Base-by-base conservation (phyloP, 2,797 vertebrate species). In the Parambassis ranga region DNA sequence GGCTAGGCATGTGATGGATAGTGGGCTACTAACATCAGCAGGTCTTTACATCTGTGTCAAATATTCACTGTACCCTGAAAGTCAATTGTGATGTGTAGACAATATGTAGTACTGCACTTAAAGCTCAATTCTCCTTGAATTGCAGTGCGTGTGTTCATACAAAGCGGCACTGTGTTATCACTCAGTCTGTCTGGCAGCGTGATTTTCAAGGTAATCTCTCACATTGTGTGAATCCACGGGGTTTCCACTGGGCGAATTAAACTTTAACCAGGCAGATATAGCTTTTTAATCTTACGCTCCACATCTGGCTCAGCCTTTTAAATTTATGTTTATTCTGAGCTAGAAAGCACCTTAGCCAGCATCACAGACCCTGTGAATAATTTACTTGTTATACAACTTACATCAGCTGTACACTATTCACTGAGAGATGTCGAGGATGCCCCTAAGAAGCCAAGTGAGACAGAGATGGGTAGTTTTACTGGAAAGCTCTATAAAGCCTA, bases 301-400 rank as follows among this genome's bases (percentile, higher is more conserved):
- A 14, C 79, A 82, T 84, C 77, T 82, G 47, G 82, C 60, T 11
- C 18, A 1, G 49, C 42, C 42, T 65, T 85, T 71, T 67, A 61
- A 76, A 76, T 86, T 66, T 74, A 63, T 65, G 81, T 88, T 83
- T 84, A 85, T 87, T 89, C 75, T 77, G 43, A 63, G 75, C 69
- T 82, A 77, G 72, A 83, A 62, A 87, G 84, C 66, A 35, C 73
- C 60, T 71, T 60, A 77, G 77, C 79, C 51, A 39, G 68, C 75
- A 71, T 67, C 10, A 18, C 66, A 65, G 71, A 73, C 44, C 23
- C 47, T 44, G 62, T 92, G 75, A 91, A 92, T 93, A 88, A 93
- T 92, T 93, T 76, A 91, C 58, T 53, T 49, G 67, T 78, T 85
- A 71, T 81, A 80, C 75, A 87, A 69, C 72, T 76, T 64, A 60